A percentile compares a stretch with the other conserved stretches of the same genome.
phyloP scores from a whole-genome alignment of 1,140 invertebrate species.

The Caenorhabditis brenneri region DNA sequence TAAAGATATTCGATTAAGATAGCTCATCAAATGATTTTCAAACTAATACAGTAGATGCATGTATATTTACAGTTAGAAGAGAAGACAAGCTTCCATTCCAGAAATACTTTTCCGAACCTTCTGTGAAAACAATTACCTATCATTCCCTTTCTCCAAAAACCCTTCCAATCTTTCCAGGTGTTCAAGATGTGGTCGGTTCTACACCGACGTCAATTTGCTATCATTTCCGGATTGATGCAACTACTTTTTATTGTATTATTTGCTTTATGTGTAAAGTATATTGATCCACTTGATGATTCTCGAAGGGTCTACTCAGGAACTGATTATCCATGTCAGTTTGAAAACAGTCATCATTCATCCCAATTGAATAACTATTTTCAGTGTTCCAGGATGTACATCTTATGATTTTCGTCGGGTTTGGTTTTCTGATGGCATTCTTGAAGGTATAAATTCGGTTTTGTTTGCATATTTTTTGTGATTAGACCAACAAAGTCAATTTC shows the following conservation, averaged over 20 bases:
- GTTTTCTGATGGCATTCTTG: conserved; percentile 94
- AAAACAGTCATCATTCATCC: background rate
- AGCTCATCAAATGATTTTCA: conserved; percentile 1
- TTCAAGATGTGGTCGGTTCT: conserved; percentile 30
- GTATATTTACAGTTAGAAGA: too few relatives aligned
- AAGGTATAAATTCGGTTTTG: conserved; percentile 71
- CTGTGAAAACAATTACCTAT: background rate
- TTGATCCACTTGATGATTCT: conserved; percentile 50
- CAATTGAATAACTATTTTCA: conserved; percentile 71
- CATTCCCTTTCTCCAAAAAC: background rate
- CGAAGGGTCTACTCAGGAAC: conserved; percentile 47
- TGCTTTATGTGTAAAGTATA: conserved; percentile 35
- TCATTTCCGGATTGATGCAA: conserved; percentile 45
- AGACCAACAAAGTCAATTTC: too few relatives aligned
- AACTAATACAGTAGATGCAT: too few relatives aligned
- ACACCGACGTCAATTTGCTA: conserved; percentile 51
- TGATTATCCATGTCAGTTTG: conserved; percentile 51
- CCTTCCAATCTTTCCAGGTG: background rate
- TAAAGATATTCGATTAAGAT: too few relatives aligned
- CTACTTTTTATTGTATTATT: conserved; percentile 45
- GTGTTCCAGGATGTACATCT: conserved; percentile 94
- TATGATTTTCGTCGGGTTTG: conserved; percentile 95
- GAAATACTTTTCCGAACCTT: background rate
- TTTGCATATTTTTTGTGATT: too few relatives aligned
- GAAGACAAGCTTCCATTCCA: background rate